Conservation (phyloP, 2,888 invertebrate species). For the Machimus atricapillus region DNA sequence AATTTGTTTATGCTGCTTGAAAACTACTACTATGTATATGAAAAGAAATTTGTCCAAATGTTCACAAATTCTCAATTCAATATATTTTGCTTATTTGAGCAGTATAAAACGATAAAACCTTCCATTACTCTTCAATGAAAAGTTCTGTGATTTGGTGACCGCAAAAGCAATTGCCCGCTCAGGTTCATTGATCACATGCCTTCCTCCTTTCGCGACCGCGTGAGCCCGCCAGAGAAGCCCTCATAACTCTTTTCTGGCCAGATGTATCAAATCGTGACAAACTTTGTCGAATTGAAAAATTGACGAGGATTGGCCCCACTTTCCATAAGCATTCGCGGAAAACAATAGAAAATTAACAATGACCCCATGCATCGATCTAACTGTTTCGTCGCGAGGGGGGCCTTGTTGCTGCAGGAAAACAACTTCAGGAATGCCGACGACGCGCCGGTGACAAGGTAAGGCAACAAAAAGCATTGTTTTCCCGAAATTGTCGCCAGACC, state of each 20-base stretch:
- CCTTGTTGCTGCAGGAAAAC: neutral
- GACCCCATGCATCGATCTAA: neutral
- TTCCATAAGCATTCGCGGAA: neutral
- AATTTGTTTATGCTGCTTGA: too few relatives aligned
- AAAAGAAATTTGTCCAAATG: too few relatives aligned
- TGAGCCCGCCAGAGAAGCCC: neutral
- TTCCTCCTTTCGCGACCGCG: neutral
- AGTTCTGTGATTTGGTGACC: neutral
- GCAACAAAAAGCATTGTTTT: neutral
- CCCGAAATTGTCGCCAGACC: neutral
- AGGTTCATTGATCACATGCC: neutral
- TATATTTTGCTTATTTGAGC: too few relatives aligned
- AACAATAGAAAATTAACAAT: neutral
- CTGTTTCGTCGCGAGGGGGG: neutral
- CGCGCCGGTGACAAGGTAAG: neutral
- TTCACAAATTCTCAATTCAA: too few relatives aligned
- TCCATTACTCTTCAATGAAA: neutral
- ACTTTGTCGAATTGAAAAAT: neutral
- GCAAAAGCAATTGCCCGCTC: neutral
- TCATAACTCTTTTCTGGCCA: neutral
- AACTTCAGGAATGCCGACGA: neutral
- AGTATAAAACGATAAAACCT: neutral
- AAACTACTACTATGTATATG: too few relatives aligned
- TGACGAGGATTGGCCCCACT: neutral
- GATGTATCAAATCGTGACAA: neutral